These are phyloP conservation scores for Gymnoscopelus microlampas DNA, from an alignment of 2,797 vertebrate genomes.

Conservation along the genomic window DNA sequence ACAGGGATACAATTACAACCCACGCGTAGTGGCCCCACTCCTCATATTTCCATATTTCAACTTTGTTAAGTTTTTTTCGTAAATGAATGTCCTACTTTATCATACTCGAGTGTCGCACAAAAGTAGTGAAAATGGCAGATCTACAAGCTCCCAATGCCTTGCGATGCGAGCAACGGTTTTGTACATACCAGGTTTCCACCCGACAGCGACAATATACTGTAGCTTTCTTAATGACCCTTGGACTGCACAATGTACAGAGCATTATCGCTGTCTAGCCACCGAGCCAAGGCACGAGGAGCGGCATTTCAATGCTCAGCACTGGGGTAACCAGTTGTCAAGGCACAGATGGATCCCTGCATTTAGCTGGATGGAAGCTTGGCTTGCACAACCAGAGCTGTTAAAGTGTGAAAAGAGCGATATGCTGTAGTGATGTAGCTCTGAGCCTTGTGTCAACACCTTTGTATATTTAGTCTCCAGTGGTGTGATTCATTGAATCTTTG, in stretches of 20 bases:
- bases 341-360: conserved; percentile 45
- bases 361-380: conserved; percentile 37
- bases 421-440: conserved; percentile 7
- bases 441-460: conserved; percentile 18
- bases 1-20: too few species aligned
- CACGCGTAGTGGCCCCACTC: too few species aligned
- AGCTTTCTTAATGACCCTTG: conserved; percentile 34
- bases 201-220: too few species aligned
- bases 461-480: conserved; percentile 26
- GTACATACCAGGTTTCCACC: too few species aligned
- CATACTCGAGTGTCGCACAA: too few species aligned
- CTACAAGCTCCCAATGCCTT: too few species aligned
- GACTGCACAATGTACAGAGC: conserved; percentile 26
- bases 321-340: conserved; percentile 41
- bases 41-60: too few species aligned
- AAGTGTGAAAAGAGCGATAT: conserved; percentile 15
- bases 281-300: conserved; percentile 33
- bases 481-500: background rate
- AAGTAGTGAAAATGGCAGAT: too few species aligned
- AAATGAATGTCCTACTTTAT: too few species aligned
- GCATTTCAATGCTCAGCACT: conserved; percentile 34
- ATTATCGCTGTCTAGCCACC: conserved; percentile 47
- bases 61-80: too few species aligned
- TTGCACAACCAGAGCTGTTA: conserved; percentile 23
- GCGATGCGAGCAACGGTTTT: too few species aligned